Evolutionary conservation across 2,113 vertebrate genomes (phyloP), one percentile per base, ranked within the genome.

Genomic region (Chaetops frenatus): DNA sequence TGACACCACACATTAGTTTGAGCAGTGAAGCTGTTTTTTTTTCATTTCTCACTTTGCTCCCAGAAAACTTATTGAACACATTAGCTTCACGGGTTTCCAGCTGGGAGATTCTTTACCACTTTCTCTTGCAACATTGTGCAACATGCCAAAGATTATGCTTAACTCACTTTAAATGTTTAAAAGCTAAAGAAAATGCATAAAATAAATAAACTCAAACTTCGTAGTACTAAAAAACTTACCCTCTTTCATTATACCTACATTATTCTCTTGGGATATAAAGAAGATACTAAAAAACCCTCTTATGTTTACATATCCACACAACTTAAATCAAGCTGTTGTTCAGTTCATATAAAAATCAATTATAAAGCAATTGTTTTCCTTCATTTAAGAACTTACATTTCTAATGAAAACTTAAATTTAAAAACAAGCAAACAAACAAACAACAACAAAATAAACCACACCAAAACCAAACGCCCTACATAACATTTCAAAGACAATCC

Each of bases 1-100:
- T 96, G 71, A 56, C 76, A 72, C 3, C 38, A 58, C 2, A 0
- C 47, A 81, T 90, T 83, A 93, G 22, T 50, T 35, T 73, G 7
- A 90, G 66, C 35, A 33, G 16, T 3, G 29, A 77, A 76, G 47
- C 16, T 72, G n/a, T 0, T 18, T 25, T 0, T 14, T 14, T 61
- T 85, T 81, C 22, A 50, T 54, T 67, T 66, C 56, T 83, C 20
- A 9, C 28, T 92, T 81, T 76, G 18, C 33, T 28, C 35, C 28
- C 21, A 71, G 73, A 31, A 38, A 64, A 66, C 16, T 79, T 61
- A 72, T 3, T 7, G 23, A 91, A 78, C 11, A 24, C 24, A 70
- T 29, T 45, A 72, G 14, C 40, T 79, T 72, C 57, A 77, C 23
- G 4, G 10, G 16, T 27, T 91, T 92, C 78, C 70, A 62, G 36